Evolutionary conservation across 1,140 invertebrate genomes (phyloP).

Genomic region (Hirudo medicinalis): DNA sequence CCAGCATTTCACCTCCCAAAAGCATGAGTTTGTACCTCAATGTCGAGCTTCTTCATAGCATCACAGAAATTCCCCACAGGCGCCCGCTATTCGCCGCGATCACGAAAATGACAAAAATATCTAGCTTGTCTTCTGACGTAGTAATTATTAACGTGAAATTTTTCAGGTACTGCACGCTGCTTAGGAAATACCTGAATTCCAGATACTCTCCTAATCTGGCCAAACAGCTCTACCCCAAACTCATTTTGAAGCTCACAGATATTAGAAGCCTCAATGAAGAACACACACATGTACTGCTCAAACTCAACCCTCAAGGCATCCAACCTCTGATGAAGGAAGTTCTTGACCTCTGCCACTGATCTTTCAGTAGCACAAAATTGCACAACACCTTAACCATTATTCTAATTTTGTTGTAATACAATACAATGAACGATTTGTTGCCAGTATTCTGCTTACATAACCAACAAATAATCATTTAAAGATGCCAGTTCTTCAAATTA

Average conservation of each 20-base stretch:
- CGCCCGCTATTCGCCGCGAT: no score
- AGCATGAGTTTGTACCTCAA: no score
- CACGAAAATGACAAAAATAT: no score
- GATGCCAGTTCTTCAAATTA: background rate
- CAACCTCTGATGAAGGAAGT: slow-evolving; percentile 43
- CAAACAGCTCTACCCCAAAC: slow-evolving; percentile 41
- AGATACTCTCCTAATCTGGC: slow-evolving; percentile 38
- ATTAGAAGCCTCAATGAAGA: slow-evolving; percentile 46
- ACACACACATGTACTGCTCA: slow-evolving; percentile 44
- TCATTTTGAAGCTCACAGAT: slow-evolving; percentile 45
- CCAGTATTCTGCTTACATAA: background rate
- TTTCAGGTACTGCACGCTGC: slow-evolving; percentile 38
- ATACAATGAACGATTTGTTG: background rate
- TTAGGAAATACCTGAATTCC: slow-evolving; percentile 44
- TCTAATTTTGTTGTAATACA: no score
- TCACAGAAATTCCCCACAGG: no score
- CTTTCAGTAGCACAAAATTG: background rate
- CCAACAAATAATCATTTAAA: background rate
- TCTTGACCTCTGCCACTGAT: slow-evolving; percentile 28
- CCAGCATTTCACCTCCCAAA: no score
- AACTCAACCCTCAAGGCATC: slow-evolving; percentile 40
- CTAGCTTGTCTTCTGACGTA: no score
- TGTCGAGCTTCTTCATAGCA: no score
- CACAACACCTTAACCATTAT: background rate
- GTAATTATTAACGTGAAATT: no score